Percentiles rank a stretch among this genome's conserved stretches.
Conservation (phyloP, 2,113 vertebrate genomes). For the Phalacrocorax brasilianus region DNA sequence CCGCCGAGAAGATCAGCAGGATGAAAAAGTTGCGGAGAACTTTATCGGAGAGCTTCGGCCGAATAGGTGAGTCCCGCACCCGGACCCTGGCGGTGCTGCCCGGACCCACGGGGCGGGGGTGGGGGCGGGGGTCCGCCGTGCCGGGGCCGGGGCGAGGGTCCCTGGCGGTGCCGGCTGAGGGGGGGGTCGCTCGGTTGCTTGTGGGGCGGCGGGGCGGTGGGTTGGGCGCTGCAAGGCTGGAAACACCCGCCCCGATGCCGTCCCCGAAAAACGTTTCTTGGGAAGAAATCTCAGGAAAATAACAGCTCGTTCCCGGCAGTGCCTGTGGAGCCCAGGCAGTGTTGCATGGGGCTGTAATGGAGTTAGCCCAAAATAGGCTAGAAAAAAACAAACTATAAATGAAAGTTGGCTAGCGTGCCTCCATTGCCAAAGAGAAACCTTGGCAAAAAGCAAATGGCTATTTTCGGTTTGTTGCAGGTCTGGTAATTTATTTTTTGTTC, state of each 20-base stretch:
- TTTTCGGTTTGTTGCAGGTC: not conserved
- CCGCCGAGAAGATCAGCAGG: slow-evolving; percentile 84
- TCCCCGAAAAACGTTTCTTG: not conserved
- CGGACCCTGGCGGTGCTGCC: not conserved
- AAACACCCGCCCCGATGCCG: fast-evolving
- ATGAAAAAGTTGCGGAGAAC: slow-evolving; percentile 99
- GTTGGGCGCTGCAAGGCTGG: not conserved
- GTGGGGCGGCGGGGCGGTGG: not conserved
- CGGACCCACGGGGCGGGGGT: not conserved
- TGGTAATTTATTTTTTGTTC: not conserved
- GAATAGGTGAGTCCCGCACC: slow-evolving; percentile 82
- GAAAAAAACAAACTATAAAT: not conserved
- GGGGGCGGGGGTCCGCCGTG: not conserved
- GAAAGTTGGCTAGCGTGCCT: not conserved
- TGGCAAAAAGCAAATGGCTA: not conserved
- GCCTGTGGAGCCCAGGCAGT: not conserved
- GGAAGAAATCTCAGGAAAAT: not conserved
- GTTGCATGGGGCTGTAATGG: not conserved
- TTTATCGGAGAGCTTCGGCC: slow-evolving; percentile 97
- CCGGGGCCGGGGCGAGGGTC: too few relatives aligned
- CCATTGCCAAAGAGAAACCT: not conserved
- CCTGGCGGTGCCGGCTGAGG: not conserved
- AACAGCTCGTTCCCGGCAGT: not conserved
- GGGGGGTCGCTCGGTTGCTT: not conserved
- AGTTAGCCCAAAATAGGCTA: not conserved